Conservation (phyloP, 2,797 vertebrate species). For the Enteromius afrohamiltoni region DNA sequence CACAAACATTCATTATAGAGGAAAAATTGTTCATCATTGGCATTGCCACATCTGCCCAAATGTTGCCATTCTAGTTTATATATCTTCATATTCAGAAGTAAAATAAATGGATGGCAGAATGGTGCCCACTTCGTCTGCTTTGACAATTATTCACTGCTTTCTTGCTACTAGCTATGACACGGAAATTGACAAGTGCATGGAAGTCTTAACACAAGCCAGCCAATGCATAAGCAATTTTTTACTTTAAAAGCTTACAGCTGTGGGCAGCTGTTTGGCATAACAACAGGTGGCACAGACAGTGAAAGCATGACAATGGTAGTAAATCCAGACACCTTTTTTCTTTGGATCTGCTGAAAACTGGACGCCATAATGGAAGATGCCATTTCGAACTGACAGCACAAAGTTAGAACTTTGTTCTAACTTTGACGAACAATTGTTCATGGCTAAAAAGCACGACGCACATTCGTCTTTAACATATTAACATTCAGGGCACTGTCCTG, state of each 20-base stretch:
- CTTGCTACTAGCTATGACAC: background rate
- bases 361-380: background rate
- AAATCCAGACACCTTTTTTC: slow-evolving; percentile 28
- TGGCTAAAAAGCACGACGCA: slow-evolving; percentile 13
- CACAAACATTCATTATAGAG: background rate
- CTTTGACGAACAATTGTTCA: background rate
- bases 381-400: background rate
- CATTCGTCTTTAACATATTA: slow-evolving; percentile 22
- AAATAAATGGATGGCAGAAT: slow-evolving; percentile 9
- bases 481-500: slow-evolving; percentile 13
- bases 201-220: background rate
- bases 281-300: slow-evolving; percentile 10
- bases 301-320: slow-evolving; percentile 2
- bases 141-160: background rate
- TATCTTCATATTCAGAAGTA: background rate
- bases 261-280: slow-evolving; percentile 22
- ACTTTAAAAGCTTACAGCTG: slow-evolving; percentile 22
- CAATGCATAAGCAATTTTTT: background rate
- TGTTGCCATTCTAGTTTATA: background rate
- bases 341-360: background rate
- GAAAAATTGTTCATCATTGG: background rate
- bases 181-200: background rate
- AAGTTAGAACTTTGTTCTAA: too few species aligned
- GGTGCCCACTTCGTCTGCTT: background rate
- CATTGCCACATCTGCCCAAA: slow-evolving; percentile 4